Base-by-base conservation (phyloP, 2,888 invertebrate species). In the Thera britannica region DNA sequence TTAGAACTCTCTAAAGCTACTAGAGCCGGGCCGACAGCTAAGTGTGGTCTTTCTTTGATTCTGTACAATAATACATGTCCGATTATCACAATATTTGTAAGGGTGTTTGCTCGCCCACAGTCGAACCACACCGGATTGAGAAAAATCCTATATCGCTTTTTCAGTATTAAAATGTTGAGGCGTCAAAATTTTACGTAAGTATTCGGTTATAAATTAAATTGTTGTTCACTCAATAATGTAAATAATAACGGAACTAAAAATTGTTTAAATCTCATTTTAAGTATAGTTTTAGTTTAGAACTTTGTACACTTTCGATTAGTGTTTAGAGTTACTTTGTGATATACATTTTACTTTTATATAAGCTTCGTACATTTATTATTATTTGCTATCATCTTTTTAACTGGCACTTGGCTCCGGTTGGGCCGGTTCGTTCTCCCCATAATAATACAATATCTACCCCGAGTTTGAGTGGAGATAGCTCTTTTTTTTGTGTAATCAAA, bases 81-180 rank as follows among this genome's bases (percentile, higher is more conserved):
- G 23, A 23, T 23, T 23, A 23, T 23, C 44, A 2, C 8, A 7
- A 8, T 44, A 44, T 44, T 44, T 44, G 44, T 6, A 44, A 2
- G 7, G 5, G 3, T n/a, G n/a, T 38, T 9, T 51, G 41, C 62
- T 55, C 65, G 65, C 65, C 48, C 60, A 7, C 60, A 65, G 60
- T 65, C 49, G 34, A 41, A 65, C 49, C 60, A 41, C 49, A 65
- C 49, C 49, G 35, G 57, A 56, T 41, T 51, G 60, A 44, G 35
- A 63, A 55, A 49, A 67, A 65, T 64, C 59, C 34, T 59, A 8
- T 65, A 68, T 60, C 65, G 68, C 71, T 78, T 81, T 82, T 84
- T 78, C 89, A 90, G 90, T 90, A 90, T 90, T 90, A 90, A 79
- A 85, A 83, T 75, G 79, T 86, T 84, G 86, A 88, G 87, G 87